Conservation (phyloP, 2,797 vertebrate species). For the Leptodactylus fallax region DNA sequence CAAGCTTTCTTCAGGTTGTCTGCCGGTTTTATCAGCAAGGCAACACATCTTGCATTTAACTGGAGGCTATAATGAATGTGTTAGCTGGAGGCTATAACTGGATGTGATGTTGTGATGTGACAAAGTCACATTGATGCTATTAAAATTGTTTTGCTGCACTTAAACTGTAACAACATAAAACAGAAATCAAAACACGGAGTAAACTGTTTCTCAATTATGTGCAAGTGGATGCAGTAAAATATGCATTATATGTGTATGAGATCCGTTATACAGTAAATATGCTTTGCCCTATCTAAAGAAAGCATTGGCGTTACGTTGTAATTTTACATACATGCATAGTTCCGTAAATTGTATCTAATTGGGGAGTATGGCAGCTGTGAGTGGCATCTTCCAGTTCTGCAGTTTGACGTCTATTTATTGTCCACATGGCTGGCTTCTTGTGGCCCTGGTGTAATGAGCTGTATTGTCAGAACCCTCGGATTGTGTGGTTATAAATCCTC, state of each 20-base stretch:
- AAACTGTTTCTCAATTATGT: not conserved
- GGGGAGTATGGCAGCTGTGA: not conserved
- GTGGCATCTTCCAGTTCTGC: not conserved
- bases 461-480: not conserved
- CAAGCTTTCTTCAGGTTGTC: constrained; percentile 9
- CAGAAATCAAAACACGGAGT: not conserved
- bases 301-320: not conserved
- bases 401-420: constrained; percentile 22
- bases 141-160: not conserved
- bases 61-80: not conserved
- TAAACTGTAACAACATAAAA: constrained; percentile 5
- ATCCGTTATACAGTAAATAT: not conserved
- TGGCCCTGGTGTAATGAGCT: constrained; percentile 5
- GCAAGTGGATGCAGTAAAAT: not conserved
- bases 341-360: constrained; percentile 2
- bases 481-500: not conserved
- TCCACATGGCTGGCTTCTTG: not conserved
- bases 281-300: not conserved
- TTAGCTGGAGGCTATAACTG: not conserved
- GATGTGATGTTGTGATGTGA: not conserved
- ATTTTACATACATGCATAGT: not conserved
- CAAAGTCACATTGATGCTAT: not conserved
- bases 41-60: not conserved
- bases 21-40: not conserved
- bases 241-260: not conserved